A percentile compares a stretch with the other conserved stretches of the same genome.
These are phyloP conservation scores for Tribolium freemani DNA, from an alignment of 2,888 invertebrate genomes.

Conservation along the genomic window DNA sequence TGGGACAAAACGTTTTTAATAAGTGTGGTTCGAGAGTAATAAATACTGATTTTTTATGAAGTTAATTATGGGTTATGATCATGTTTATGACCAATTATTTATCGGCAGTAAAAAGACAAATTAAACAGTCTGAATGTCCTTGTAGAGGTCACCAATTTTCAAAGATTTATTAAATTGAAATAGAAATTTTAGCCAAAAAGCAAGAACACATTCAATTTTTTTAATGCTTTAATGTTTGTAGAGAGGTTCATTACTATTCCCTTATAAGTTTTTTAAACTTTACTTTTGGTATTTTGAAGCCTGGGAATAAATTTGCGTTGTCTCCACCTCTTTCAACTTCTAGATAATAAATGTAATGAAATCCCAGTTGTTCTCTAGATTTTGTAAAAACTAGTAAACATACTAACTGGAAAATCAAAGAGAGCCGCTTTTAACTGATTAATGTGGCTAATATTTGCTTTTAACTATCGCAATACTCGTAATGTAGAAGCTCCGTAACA, in stretches of 20 bases:
- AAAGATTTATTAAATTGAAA: too few species aligned
- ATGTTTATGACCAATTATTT: neutral
- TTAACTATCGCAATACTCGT: neutral
- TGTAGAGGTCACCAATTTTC: neutral
- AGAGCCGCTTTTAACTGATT: slow-evolving; percentile 3
- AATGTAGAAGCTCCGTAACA: neutral
- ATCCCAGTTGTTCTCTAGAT: neutral
- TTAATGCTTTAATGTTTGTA: too few species aligned
- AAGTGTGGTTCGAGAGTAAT: too few species aligned
- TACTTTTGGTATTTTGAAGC: too few species aligned
- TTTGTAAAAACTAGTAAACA: neutral
- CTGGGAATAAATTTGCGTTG: too few species aligned
- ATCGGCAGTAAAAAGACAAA: neutral
- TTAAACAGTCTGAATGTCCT: neutral
- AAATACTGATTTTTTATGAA: neutral
- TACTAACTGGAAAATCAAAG: neutral
- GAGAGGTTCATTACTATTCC: too few species aligned
- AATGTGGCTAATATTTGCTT: neutral
- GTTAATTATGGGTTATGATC: neutral
- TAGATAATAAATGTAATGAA: neutral
- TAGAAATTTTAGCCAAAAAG: too few species aligned
- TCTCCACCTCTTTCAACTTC: too few species aligned
- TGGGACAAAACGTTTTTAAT: too few species aligned
- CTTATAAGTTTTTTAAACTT: too few species aligned
- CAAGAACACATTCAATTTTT: too few species aligned